Base-by-base conservation (phyloP, 2,888 invertebrate genomes). In the Baronia brevicornis region DNA sequence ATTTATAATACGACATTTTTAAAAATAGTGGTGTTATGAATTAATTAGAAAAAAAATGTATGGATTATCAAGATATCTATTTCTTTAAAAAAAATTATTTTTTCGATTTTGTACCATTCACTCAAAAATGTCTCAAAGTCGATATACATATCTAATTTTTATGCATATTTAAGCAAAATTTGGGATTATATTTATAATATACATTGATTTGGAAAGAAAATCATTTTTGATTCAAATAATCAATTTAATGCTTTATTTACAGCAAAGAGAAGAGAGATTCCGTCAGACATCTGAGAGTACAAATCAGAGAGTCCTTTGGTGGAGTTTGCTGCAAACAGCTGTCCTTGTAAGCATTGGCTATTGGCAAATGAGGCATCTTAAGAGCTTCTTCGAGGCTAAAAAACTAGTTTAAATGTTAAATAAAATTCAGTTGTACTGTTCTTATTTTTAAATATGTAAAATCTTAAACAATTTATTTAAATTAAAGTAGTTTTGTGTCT, bases 351-450 rank as follows among this genome's bases (percentile, higher is more conserved):
- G 89, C 15, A 98, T 98, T 88, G 99, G 99, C 7, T 93, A 96
- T 48, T 99, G 98, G 98, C 99, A 99, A 80, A 98, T 99, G 97
- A 90, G 91, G 59, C 99, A 99, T 88, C 88, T 99, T 48, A 98
- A 98, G 87, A 95, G 95, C 60, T 99, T 99, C 89, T 99, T 99
- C 64, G 98, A 99, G 84, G 98, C 98, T 13, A 99, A 99, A 84
- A 99, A 99, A 88, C 87, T 99, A 65, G 97, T 97, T 26, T 94
- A 90, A 87, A 64, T 38, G 28, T 21, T n/a, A n/a, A 25, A 25
- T 10, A 14, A 15, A 14, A 15, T 31, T 33, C 33, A 31, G 21
- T 37, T 38, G 29, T 33, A 22, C 28, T 36, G 20, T 31, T 33
- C 14, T 10, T 34, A 33, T 13, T 15, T 34, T 30, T 14, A 33